phyloP scores from a whole-genome alignment of 64 coral and sea anemone species.

The Porites australiensis region DNA sequence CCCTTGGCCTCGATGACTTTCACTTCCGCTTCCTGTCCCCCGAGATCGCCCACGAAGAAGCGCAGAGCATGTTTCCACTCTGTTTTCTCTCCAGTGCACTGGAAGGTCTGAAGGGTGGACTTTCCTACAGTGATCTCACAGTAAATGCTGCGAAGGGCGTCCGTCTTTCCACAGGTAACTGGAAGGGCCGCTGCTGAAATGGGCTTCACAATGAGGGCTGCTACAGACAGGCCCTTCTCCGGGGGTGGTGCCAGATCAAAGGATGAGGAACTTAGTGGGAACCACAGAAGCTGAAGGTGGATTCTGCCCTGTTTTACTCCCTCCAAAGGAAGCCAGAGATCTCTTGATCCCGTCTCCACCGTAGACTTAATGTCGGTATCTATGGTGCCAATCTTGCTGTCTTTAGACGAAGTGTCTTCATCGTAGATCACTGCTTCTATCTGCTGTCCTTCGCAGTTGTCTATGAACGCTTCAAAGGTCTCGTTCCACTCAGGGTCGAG shows the following conservation, averaged over 20 bases:
- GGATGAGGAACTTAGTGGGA: slow-evolving; percentile 53
- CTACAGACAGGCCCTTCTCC: slow-evolving; percentile 63
- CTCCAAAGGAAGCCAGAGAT: slow-evolving; percentile 92
- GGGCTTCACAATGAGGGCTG: slow-evolving; percentile 85
- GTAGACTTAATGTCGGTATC: slow-evolving; percentile 73
- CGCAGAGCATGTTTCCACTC: slow-evolving; percentile 94
- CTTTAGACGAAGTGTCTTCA: slow-evolving; percentile 86
- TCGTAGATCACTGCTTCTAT: slow-evolving; percentile 81
- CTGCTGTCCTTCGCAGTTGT: slow-evolving; percentile 87
- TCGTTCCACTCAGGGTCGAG: slow-evolving; percentile 95
- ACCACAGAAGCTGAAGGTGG: slow-evolving; percentile 76
- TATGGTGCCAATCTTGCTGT: slow-evolving; percentile 77
- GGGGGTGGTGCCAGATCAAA: slow-evolving; percentile 55
- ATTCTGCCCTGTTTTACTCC: slow-evolving; percentile 87
- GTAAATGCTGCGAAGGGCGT: slow-evolving; percentile 60
- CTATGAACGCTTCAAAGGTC: slow-evolving; percentile 88
- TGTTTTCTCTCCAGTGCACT: slow-evolving; percentile 59
- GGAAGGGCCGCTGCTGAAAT: slow-evolving; percentile 75
- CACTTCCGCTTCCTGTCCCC: slow-evolving; percentile 63
- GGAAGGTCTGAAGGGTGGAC: slow-evolving; percentile 75
- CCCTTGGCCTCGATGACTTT: slow-evolving; percentile 89
- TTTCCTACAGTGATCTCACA: slow-evolving; percentile 88
- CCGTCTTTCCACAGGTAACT: slow-evolving; percentile 46
- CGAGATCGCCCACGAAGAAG: slow-evolving; percentile 78
- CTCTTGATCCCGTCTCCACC: slow-evolving; percentile 74